These are phyloP conservation scores for Rutpela maculata DNA, from an alignment of 2,888 invertebrate species.

Conservation along the genomic window DNA sequence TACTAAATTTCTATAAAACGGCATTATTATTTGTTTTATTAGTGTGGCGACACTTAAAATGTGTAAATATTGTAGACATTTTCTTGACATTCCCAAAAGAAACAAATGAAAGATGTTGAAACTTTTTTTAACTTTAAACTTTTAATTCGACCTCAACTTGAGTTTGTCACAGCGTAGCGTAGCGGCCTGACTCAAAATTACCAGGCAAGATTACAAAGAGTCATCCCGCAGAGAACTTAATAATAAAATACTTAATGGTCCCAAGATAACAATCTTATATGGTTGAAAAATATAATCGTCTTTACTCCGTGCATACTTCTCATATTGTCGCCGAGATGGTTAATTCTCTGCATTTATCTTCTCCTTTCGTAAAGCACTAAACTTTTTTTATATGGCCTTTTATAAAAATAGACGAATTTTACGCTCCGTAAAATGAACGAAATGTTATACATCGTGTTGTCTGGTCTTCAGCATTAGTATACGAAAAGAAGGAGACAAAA, in stretches of 20 bases:
- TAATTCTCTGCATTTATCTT: slow-evolving; percentile 34
- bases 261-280: slow-evolving; percentile 31
- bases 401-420: slow-evolving; percentile 34
- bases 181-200: background rate
- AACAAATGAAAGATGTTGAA: background rate
- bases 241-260: slow-evolving; percentile 38
- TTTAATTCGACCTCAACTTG: slow-evolving; percentile 13
- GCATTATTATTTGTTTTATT: too few relatives aligned
- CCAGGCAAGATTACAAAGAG: slow-evolving; percentile 18
- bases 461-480: background rate
- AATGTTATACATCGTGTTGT: slow-evolving; percentile 26
- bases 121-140: slow-evolving; percentile 10
- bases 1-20: too few relatives aligned
- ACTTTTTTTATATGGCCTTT: slow-evolving; percentile 19
- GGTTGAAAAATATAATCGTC: slow-evolving; percentile 31
- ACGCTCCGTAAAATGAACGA: slow-evolving; percentile 19
- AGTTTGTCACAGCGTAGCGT: background rate
- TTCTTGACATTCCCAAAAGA: background rate
- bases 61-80: background rate
- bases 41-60: background rate
- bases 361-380: slow-evolving; percentile 23
- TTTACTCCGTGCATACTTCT: slow-evolving; percentile 30
- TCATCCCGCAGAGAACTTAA: slow-evolving; percentile 25
- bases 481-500: background rate
- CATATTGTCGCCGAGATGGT: slow-evolving; percentile 26